These are phyloP conservation scores for Okamejei kenojei DNA, from an alignment of 2,797 vertebrate genomes.

Conservation along the genomic window DNA sequence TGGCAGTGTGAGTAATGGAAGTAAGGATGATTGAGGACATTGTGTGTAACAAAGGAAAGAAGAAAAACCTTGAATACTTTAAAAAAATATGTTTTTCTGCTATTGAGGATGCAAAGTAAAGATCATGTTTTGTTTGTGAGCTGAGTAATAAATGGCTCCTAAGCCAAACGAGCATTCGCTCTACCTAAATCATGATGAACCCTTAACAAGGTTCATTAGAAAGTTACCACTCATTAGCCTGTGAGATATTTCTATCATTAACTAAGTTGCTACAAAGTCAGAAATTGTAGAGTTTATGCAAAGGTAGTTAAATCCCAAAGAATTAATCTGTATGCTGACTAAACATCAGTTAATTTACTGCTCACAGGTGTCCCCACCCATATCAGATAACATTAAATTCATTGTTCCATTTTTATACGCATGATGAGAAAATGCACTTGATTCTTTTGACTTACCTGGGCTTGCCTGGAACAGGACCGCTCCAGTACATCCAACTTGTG, in stretches of 20 bases:
- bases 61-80: background rate
- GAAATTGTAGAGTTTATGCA: background rate
- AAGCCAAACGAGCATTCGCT: background rate
- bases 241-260: background rate
- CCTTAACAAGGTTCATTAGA: conserved; percentile 9
- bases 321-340: background rate
- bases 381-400: background rate
- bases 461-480: no score
- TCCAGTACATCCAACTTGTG: no score
- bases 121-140: background rate
- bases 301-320: conserved; percentile 16
- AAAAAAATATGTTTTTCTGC: background rate
- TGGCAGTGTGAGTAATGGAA: background rate
- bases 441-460: no score
- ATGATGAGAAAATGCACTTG: no score
- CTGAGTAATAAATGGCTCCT: background rate
- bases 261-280: background rate
- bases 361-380: background rate
- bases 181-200: background rate
- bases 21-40: background rate
- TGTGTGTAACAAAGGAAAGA: background rate
- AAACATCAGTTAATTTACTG: background rate
- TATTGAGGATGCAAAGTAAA: background rate
- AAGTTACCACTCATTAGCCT: background rate
- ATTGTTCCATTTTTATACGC: no score